Conservation (phyloP, 2,113 vertebrate genomes). For the Silurus meridionalis region DNA sequence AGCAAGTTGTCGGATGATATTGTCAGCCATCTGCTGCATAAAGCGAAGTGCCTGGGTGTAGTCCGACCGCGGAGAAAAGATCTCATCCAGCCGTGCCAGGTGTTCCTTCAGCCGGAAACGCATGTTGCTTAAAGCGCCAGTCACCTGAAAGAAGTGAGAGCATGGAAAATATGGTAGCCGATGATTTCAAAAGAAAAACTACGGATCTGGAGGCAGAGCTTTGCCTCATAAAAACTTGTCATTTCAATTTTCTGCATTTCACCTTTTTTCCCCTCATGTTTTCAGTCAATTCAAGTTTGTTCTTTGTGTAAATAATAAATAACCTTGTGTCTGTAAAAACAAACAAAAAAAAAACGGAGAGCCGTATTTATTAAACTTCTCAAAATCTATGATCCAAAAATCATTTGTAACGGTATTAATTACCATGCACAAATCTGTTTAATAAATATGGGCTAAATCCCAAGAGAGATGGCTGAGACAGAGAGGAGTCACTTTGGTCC, state of each 20-base stretch:
- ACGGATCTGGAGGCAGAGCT: neutral
- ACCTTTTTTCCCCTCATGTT: neutral
- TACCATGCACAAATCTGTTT: neutral
- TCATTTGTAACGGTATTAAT: neutral
- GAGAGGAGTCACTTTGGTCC: neutral
- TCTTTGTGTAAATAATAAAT: neutral
- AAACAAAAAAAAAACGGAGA: too few species aligned
- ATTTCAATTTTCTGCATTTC: neutral
- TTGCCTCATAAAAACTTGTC: neutral
- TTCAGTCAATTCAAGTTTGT: neutral
- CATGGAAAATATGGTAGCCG: neutral
- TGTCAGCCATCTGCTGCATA: conserved; percentile 80
- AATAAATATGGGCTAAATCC: neutral
- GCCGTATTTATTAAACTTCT: neutral
- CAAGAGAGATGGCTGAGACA: neutral
- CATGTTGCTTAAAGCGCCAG: conserved; percentile 72
- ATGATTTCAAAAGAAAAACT: neutral
- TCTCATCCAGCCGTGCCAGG: conserved; percentile 82
- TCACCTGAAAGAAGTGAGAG: conserved; percentile 70
- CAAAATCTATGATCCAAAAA: neutral
- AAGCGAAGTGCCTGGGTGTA: conserved; percentile 83
- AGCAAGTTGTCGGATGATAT: conserved; percentile 77
- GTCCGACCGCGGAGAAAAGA: conserved; percentile 78
- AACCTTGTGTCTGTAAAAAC: too few species aligned
- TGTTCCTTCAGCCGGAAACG: conserved; percentile 79